Percentiles rank a stretch among this genome's conserved stretches.
Evolutionary conservation across 1,140 invertebrate species (phyloP).

Genomic region (Panulirus ornatus): DNA sequence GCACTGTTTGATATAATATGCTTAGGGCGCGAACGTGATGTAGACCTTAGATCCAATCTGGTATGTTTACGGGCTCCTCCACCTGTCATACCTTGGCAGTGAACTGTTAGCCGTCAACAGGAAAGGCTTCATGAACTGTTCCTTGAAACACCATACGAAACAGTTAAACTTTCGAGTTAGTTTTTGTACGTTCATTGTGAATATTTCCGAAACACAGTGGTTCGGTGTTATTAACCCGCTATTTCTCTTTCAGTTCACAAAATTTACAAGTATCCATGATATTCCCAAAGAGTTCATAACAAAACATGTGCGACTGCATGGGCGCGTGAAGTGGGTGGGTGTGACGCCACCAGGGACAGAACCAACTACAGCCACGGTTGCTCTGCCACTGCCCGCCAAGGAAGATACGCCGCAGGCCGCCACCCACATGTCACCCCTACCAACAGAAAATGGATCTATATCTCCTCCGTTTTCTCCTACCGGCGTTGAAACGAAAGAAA

Average conservation of each 20-base stretch:
- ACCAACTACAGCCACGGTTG: background rate
- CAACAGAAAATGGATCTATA: constrained; percentile 22
- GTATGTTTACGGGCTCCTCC: no score
- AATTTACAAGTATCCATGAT: constrained; percentile 55
- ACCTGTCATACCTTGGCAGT: no score
- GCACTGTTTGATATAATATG: no score
- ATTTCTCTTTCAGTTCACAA: constrained; percentile 67
- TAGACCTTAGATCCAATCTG: no score
- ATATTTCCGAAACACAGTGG: background rate
- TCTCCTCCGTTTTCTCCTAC: background rate
- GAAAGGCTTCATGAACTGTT: no score
- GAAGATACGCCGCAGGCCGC: background rate
- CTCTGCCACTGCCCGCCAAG: background rate
- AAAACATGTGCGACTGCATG: constrained; percentile 63
- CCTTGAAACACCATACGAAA: background rate
- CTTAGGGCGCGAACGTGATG: no score
- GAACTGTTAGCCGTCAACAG: no score
- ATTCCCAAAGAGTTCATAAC: constrained; percentile 65
- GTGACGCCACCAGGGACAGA: constrained; percentile 21
- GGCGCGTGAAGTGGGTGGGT: constrained; percentile 66
- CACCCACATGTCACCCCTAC: background rate
- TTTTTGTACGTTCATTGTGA: background rate
- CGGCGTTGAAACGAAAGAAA: background rate
- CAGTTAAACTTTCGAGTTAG: background rate
- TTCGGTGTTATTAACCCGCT: no score